Percentiles rank a stretch among this genome's conserved stretches.
Evolutionary conservation across 2,888 invertebrate species (phyloP).

Genomic region (Caenorhabditis wallacei): DNA sequence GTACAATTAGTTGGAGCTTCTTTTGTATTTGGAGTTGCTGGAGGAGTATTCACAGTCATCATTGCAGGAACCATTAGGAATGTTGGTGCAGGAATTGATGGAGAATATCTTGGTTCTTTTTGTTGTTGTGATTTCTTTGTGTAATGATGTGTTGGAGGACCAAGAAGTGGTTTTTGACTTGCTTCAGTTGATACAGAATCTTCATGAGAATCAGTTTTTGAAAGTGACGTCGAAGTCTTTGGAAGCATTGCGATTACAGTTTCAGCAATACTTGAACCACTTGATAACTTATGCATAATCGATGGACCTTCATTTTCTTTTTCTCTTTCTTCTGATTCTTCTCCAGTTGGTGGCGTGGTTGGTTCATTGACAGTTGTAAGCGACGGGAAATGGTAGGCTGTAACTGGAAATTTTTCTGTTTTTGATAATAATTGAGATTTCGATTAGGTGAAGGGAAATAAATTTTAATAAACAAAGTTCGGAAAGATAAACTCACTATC

Average conservation of each 20-base stretch:
- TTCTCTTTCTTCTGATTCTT: conserved; percentile 38
- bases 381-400: conserved; percentile 64
- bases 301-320: conserved; percentile 53
- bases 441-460: too few relatives aligned
- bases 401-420: conserved; percentile 18
- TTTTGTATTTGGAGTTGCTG: conserved; percentile 68
- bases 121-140: conserved; percentile 57
- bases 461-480: too few relatives aligned
- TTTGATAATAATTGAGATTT: not conserved
- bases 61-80: conserved; percentile 77
- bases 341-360: conserved; percentile 44
- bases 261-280: conserved; percentile 71
- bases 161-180: conserved; percentile 69
- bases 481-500: conserved; percentile 39
- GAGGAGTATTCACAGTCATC: conserved; percentile 75
- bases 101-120: conserved; percentile 26
- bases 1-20: conserved; percentile 52
- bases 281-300: conserved; percentile 64
- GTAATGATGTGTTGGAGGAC: conserved; percentile 50
- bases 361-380: conserved; percentile 58
- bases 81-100: conserved; percentile 74
- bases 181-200: conserved; percentile 71
- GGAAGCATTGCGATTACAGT: conserved; percentile 71
- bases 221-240: conserved; percentile 51
- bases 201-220: conserved; percentile 71